phyloP scores from a whole-genome alignment of 2,797 vertebrate genomes.

The Myoxocephalus aenaeus region DNA sequence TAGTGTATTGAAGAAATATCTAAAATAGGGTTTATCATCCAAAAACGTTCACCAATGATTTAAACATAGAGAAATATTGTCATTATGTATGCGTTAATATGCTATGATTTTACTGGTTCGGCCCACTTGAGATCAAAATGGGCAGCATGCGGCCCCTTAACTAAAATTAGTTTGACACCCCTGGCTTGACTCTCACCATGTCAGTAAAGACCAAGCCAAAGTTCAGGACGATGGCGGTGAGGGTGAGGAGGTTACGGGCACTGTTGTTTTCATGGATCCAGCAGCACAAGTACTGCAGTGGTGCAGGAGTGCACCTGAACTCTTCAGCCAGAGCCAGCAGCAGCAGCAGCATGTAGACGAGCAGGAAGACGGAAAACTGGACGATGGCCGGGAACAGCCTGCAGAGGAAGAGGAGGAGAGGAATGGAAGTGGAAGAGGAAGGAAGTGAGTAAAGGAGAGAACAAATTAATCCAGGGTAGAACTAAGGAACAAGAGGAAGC shows the following conservation, averaged over 20 bases:
- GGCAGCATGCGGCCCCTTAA: no score
- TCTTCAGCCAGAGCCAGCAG: slow-evolving; percentile 82
- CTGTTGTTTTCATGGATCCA: slow-evolving; percentile 86
- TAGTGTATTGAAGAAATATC: no score
- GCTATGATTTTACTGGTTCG: no score
- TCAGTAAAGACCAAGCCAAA: slow-evolving; percentile 78
- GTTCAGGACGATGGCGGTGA: slow-evolving; percentile 80
- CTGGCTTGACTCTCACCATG: slow-evolving; percentile 80
- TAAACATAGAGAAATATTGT: no score
- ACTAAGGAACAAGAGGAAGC: background rate
- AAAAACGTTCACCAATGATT: no score
- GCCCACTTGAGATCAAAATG: no score
- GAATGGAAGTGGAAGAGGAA: background rate
- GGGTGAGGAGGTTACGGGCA: slow-evolving; percentile 81
- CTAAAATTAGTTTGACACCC: no score
- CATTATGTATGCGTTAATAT: no score
- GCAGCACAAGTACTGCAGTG: slow-evolving; percentile 80
- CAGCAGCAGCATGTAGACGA: slow-evolving; percentile 80
- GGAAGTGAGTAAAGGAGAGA: background rate
- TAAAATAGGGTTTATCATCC: no score
- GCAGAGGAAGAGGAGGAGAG: background rate
- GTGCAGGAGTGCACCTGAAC: slow-evolving; percentile 73
- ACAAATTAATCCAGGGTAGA: background rate
- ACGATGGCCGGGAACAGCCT: slow-evolving; percentile 73
- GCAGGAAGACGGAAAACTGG: slow-evolving; percentile 79